These are phyloP conservation scores for Sebastes diaconus DNA, from an alignment of 2,797 vertebrate genomes.

Conservation along the genomic window DNA sequence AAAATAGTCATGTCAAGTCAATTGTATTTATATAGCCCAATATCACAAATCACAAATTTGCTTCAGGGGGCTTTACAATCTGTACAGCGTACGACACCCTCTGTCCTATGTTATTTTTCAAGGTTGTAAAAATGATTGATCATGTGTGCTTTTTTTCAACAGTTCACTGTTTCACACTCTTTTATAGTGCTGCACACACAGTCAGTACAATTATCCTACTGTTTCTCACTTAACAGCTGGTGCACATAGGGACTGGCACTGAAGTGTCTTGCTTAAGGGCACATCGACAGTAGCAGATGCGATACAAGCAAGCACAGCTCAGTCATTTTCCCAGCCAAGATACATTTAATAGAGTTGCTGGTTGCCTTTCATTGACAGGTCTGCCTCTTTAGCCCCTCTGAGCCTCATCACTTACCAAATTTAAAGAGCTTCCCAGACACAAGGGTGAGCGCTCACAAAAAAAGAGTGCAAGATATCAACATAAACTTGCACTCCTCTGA, in stretches of 20 bases:
- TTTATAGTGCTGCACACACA: not conserved
- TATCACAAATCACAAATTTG: too few relatives aligned
- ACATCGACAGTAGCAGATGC: not conserved
- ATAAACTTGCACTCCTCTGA: conserved; percentile 9
- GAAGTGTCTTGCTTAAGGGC: not conserved
- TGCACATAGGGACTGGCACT: not conserved
- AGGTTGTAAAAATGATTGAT: not conserved
- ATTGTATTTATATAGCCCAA: not conserved
- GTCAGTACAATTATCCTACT: not conserved
- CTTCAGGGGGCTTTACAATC: too few relatives aligned
- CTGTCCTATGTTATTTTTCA: not conserved
- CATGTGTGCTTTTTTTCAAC: not conserved
- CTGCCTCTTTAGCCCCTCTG: not conserved
- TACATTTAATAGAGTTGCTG: not conserved
- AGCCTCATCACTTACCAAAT: conserved; percentile 1
- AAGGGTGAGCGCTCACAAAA: conserved; percentile 4
- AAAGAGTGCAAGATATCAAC: not conserved
- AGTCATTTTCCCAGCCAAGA: not conserved
- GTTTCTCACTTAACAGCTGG: not conserved
- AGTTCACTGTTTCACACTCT: not conserved
- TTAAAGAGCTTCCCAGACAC: not conserved
- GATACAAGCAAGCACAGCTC: not conserved
- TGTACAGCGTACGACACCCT: not conserved
- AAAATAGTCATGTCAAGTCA: not conserved
- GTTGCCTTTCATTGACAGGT: not conserved